Percentiles rank a stretch among this genome's conserved stretches.
Conservation (phyloP, 2,888 invertebrate species). For the Drosophila limbata region DNA sequence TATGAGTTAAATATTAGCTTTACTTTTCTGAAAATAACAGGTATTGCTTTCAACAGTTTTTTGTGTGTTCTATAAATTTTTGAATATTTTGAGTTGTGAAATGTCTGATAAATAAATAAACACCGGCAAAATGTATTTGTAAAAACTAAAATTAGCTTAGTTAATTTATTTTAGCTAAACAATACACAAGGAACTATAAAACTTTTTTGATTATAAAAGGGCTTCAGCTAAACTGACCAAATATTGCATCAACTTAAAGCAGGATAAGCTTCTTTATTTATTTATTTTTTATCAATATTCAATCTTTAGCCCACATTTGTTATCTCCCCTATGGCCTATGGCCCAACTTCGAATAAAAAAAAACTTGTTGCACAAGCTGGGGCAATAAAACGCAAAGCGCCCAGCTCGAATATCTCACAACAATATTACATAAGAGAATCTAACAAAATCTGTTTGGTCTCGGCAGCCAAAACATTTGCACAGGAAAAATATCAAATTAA, state of each 20-base stretch:
- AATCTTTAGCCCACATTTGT: conserved; percentile 49
- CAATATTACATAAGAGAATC: conserved; percentile 69
- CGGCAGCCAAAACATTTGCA: conserved; percentile 71
- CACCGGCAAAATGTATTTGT: not conserved
- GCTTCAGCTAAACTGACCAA: not conserved
- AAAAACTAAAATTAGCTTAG: not conserved
- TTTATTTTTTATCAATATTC: conserved; percentile 18
- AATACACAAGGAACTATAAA: not conserved
- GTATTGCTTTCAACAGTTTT: too few species aligned
- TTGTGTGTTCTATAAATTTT: too few species aligned
- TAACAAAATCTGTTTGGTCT: conserved; percentile 63
- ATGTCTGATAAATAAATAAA: too few species aligned
- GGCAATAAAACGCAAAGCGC: conserved; percentile 41
- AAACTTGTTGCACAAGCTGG: conserved; percentile 69
- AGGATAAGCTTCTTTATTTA: not conserved
- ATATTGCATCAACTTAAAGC: not conserved
- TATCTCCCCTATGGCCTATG: conserved; percentile 16
- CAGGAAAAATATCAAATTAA: conserved; percentile 63
- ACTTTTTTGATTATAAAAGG: not conserved
- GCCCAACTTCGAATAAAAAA: conserved; percentile 17
- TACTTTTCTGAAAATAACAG: too few species aligned
- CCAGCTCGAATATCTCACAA: conserved; percentile 30
- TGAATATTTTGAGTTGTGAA: too few species aligned
- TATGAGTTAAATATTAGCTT: too few species aligned
- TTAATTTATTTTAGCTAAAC: not conserved